Conservation (phyloP, 2,113 vertebrate genomes). For the Mobula hypostoma region DNA sequence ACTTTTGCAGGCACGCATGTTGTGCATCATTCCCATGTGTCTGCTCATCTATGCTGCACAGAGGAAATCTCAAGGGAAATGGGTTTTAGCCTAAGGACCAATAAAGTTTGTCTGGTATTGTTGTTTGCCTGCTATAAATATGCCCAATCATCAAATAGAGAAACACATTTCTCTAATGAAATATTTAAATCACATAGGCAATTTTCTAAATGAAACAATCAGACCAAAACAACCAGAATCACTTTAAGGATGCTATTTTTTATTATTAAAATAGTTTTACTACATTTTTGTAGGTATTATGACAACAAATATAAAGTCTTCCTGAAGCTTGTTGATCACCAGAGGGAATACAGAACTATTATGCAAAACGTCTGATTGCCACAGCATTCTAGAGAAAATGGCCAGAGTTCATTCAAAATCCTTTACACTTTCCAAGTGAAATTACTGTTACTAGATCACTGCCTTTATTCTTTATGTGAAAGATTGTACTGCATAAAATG, state of each 20-base stretch:
- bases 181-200: neutral
- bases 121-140: neutral
- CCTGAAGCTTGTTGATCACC: conserved; percentile 74
- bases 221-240: neutral
- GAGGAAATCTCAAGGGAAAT: conserved; percentile 19
- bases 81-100: conserved; percentile 14
- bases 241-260: neutral
- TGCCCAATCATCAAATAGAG: neutral
- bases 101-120: neutral
- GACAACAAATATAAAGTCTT: conserved; percentile 84
- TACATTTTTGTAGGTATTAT: conserved; percentile 70
- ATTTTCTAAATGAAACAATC: neutral
- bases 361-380: conserved; percentile 57
- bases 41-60: conserved; percentile 3
- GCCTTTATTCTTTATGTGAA: neutral
- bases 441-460: neutral
- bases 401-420: neutral
- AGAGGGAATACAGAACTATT: conserved; percentile 76
- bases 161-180: neutral
- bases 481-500: neutral
- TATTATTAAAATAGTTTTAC: neutral
- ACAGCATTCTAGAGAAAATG: neutral
- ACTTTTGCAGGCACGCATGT: conserved; percentile 10
- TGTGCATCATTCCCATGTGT: conserved; percentile 13
- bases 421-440: neutral